Base-by-base conservation (phyloP, 1,140 invertebrate species). In the Muscidifurax raptorellus region DNA sequence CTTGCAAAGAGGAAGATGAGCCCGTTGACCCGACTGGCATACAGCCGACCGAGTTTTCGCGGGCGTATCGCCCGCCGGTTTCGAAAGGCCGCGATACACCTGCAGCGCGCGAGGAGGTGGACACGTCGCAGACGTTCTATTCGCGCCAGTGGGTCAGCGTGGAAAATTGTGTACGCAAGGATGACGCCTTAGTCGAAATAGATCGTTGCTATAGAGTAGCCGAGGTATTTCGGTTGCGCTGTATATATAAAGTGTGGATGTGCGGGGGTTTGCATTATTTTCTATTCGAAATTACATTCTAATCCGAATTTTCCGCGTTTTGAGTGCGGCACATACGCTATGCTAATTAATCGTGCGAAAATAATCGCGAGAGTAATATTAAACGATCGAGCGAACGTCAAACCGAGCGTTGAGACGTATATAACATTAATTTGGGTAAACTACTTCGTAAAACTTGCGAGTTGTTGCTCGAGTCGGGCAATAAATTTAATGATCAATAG, bases 71-170 rank as follows among this genome's bases (percentile, higher is more conserved):
- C 52, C 22, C 76, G 87, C 87, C 82, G 13, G 86, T 89, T 88
- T 90, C 90, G 90, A 90, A 89, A 89, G 89, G 87, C 89, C 89
- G 87, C 83, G 71, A 40, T 4, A 9, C 47, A 69, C 28, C 25
- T 69, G 28, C 67, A 28, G 18, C 28, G n/a, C 28, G n/a, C 36
- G 47, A 27, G 69, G 69, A 81, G 25, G 10, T 27, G 1, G 25
- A 15, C 32, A 40, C 71, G 36, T 40, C 36, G 52, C 52, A 59
- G 52, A 59, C 52, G 52, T 59, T 91, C 90, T 91, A 91, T 91
- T 91, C 90, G 85, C 90, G 90, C 90, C 86, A 91, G 88, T 91
- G 88, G 90, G 90, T 91, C 90, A 91, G 86, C 89, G 87, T 64
- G 66, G 87, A 89, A 87, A 90, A 89, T 87, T 78, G 75, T n/a